Conservation (phyloP, 2,888 invertebrate species). For the Drosophila multiciliata region DNA sequence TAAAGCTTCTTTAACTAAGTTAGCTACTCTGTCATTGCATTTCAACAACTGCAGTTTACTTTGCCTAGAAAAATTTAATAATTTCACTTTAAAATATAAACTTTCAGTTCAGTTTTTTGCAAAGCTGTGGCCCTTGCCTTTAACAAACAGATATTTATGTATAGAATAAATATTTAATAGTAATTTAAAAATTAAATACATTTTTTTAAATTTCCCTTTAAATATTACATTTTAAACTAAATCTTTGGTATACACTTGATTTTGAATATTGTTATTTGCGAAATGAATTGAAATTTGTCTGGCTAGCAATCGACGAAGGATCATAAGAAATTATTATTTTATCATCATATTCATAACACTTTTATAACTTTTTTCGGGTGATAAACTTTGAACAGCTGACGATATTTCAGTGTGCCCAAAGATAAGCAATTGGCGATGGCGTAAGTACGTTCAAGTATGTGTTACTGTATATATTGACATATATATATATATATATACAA, state of each 20-base stretch:
- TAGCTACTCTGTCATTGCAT: not conserved
- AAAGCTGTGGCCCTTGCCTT: not conserved
- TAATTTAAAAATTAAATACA: not conserved
- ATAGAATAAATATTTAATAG: not conserved
- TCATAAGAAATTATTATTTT: not conserved
- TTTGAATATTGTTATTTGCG: not conserved
- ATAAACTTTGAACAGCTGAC: conserved; percentile 21
- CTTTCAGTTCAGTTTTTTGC: not conserved
- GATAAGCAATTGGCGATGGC: conserved; percentile 46
- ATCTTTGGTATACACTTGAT: not conserved
- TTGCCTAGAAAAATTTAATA: not conserved
- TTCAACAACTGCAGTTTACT: not conserved
- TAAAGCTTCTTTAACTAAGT: not conserved
- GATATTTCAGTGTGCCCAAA: conserved; percentile 12
- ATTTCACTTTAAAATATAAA: not conserved
- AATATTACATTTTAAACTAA: not conserved
- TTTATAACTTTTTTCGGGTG: conserved; percentile 15
- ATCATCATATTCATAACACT: not conserved
- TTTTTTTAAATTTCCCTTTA: not conserved
- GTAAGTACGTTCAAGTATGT: conserved; percentile 9
- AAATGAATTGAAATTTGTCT: not conserved
- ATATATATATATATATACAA: conserved; percentile 2
- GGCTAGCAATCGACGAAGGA: not conserved
- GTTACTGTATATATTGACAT: not conserved
- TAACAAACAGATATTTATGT: not conserved